Evolutionary conservation across 2,888 invertebrate species (phyloP).

Genomic region (Cremastobaeus sp.): DNA sequence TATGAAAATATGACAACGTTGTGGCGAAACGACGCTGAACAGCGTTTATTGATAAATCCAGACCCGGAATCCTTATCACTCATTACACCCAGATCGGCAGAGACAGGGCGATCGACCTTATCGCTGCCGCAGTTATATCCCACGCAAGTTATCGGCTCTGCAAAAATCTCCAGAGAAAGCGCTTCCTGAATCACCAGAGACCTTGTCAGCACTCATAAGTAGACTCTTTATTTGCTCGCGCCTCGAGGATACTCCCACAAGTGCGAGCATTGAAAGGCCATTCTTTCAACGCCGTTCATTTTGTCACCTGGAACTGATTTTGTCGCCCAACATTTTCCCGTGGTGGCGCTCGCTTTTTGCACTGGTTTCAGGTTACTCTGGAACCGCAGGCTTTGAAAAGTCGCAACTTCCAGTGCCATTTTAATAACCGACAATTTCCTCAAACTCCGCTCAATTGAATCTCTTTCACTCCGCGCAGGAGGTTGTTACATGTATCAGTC

Average conservation of each 20-base stretch:
- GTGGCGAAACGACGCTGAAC: constrained; percentile 17
- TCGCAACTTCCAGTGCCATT: too few relatives aligned
- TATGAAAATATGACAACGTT: constrained; percentile 54
- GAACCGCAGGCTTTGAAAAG: too few relatives aligned
- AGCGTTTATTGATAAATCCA: constrained; percentile 41
- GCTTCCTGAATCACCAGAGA: constrained; percentile 56
- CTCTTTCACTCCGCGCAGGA: not conserved
- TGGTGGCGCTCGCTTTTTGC: too few relatives aligned
- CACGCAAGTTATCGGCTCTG: constrained; percentile 34
- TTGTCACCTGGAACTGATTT: not conserved
- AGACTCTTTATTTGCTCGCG: constrained; percentile 29
- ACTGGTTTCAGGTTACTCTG: too few relatives aligned
- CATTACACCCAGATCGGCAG: constrained; percentile 34
- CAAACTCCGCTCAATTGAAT: too few relatives aligned
- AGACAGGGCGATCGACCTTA: constrained; percentile 31
- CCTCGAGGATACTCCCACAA: constrained; percentile 33
- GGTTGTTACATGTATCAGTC: constrained; percentile 18
- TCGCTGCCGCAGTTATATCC: constrained; percentile 48
- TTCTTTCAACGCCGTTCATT: not conserved
- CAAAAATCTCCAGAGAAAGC: constrained; percentile 53
- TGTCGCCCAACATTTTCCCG: too few relatives aligned
- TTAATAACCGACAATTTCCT: too few relatives aligned
- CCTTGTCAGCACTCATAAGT: constrained; percentile 53
- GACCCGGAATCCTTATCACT: constrained; percentile 39
- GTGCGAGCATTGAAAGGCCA: not conserved